These are phyloP conservation scores for Mamestra configurata DNA, from an alignment of 1,140 invertebrate species.

Conservation along the genomic window DNA sequence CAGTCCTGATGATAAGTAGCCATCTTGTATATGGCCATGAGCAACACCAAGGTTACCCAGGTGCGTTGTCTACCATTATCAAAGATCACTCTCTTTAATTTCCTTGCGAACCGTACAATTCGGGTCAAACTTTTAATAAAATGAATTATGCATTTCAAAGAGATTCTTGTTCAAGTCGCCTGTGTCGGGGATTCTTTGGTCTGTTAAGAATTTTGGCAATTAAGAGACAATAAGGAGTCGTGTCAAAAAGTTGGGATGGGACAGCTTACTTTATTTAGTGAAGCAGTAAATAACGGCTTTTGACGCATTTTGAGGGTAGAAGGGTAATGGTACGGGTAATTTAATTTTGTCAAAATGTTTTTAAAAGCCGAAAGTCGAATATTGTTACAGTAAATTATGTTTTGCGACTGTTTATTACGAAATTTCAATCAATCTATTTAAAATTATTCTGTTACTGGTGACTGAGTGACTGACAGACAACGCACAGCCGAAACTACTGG, in stretches of 20 bases:
- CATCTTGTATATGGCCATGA: no score
- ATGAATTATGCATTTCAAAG: conserved; percentile 51
- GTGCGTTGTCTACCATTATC: no score
- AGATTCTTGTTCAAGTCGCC: conserved; percentile 11
- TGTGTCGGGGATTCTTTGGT: conserved; percentile 43
- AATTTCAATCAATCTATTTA: no score
- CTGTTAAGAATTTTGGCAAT: conserved; percentile 45
- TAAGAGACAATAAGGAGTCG: conserved; percentile 30
- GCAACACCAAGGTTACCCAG: no score
- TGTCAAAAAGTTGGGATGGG: conserved; percentile 41
- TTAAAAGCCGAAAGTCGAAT: no score
- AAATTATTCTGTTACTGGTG: no score
- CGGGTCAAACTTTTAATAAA: conserved; percentile 43
- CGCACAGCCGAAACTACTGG: no score
- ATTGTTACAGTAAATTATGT: no score
- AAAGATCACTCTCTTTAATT: no score
- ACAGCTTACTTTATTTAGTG: conserved; percentile 23
- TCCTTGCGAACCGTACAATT: not conserved
- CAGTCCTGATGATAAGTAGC: no score
- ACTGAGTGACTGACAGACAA: no score
- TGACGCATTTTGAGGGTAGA: not conserved
- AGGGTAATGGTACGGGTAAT: not conserved
- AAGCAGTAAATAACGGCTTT: conserved; percentile 24
- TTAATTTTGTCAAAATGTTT: conserved; percentile 17
- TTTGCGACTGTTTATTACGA: no score